Evolutionary conservation across 2,113 vertebrate species (phyloP), one percentile per base, ranked within the genome.

Genomic region (Emydura subglobosa): DNA sequence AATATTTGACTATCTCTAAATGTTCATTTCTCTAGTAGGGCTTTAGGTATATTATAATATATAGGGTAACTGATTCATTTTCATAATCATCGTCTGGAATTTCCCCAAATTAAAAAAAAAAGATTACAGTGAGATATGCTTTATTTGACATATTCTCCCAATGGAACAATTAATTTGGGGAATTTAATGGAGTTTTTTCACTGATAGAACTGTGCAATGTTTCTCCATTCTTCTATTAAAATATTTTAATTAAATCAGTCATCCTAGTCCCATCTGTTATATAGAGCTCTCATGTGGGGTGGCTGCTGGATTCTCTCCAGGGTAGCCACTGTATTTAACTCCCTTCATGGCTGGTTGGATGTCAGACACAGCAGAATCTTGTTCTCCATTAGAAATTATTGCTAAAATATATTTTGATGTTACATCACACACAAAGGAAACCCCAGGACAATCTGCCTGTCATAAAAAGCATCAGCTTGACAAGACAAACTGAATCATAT

Each of bases 211-310:
- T 97, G 74, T 97, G 94, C 95, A 96, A 95, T 95, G 94, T 95
- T 97, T 97, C 81, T 50, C 93, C 54, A 94, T 97, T 96, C 93
- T 97, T 96, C 97, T 97, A 97, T 97, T 98, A 98, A 98, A 98
- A 97, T 98, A 98, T 98, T 97, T 97, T 98, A 98, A 98, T 98
- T 98, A 98, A 98, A 98, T 98, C 98, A 98, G 97, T 98, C 97
- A 97, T 97, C 94, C 95, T 95, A 90, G 96, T 97, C 98, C 98
- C 98, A 98, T 98, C 98, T 98, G 98, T 98, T 98, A 96, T 96
- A 97, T 96, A 94, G 87, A 90, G 88, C 95, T 98, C 97, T 97
- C 98, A 97, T 83, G 59, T 53, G n/a, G 95, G 96, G 95, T 96
- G 92, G 94, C 96, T 97, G 90, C 90, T 98, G 97, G 97, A 98